These are phyloP conservation scores for Drosophila subsilvestris DNA, from an alignment of 2,888 invertebrate species.

Conservation along the genomic window DNA sequence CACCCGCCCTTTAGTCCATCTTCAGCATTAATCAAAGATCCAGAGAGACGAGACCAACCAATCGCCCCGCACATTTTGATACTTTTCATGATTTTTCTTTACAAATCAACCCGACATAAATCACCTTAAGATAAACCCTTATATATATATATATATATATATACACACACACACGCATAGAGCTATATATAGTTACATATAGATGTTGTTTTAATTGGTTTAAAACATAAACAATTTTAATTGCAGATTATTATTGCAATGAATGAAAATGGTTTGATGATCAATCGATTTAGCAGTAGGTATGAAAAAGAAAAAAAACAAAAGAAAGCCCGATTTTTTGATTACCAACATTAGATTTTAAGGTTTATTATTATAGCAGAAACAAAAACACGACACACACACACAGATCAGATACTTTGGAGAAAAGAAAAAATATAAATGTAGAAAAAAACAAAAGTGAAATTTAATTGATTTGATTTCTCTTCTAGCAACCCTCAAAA, in stretches of 20 bases:
- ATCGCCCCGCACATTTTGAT: constrained; percentile 6
- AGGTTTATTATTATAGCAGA: constrained; percentile 45
- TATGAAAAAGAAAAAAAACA: constrained; percentile 33
- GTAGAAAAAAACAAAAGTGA: constrained; percentile 49
- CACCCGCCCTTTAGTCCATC: too few species aligned
- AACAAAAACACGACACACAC: constrained; percentile 17
- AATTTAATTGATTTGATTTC: constrained; percentile 5
- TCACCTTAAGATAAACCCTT: constrained; percentile 24
- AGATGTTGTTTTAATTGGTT: constrained; percentile 49
- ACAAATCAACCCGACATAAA: constrained; percentile 31
- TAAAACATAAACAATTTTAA: constrained; percentile 35
- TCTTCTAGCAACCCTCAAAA: not conserved
- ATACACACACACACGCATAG: constrained; percentile 20
- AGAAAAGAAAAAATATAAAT: constrained; percentile 70
- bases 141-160: constrained; percentile 22
- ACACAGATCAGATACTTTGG: constrained; percentile 50
- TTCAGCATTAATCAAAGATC: constrained; percentile 15
- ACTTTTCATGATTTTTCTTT: constrained; percentile 14
- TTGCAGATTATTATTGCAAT: constrained; percentile 36
- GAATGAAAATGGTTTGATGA: constrained; percentile 59
- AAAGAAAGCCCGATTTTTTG: constrained; percentile 53
- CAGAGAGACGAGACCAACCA: constrained; percentile 18
- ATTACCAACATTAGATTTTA: constrained; percentile 53
- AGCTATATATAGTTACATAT: constrained; percentile 40
- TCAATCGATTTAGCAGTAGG: constrained; percentile 60